Evolutionary conservation across 2,888 invertebrate species (phyloP).

Genomic region (Synanthedon formicaeformis): DNA sequence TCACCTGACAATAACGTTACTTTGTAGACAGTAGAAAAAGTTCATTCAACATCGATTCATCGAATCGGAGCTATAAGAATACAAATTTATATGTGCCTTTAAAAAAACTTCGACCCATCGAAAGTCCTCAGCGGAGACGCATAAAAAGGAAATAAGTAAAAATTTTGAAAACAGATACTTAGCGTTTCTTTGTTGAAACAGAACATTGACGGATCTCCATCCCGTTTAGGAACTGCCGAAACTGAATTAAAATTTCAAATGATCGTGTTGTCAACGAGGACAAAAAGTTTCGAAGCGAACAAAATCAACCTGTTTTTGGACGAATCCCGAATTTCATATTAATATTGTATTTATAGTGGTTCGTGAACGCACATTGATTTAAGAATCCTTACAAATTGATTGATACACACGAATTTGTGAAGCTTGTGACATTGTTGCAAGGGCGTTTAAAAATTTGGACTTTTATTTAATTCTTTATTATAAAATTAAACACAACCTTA

Average conservation of each 20-base stretch:
- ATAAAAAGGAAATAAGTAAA: neutral
- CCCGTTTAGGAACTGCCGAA: slow-evolving; percentile 53
- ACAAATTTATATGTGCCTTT: neutral
- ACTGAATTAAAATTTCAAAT: slow-evolving; percentile 63
- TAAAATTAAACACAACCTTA: no score
- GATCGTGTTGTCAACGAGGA: slow-evolving; percentile 40
- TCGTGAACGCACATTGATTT: no score
- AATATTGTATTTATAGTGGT: neutral
- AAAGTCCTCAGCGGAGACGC: neutral
- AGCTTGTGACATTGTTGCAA: no score
- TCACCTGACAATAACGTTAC: slow-evolving; percentile 58
- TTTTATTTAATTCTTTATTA: no score
- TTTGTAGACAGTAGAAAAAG: slow-evolving; percentile 39
- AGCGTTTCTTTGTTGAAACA: slow-evolving; percentile 18
- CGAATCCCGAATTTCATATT: neutral
- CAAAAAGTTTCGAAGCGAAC: slow-evolving; percentile 20
- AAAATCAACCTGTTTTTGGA: slow-evolving; percentile 39
- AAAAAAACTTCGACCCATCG: neutral
- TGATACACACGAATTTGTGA: no score
- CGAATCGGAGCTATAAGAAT: slow-evolving; percentile 22
- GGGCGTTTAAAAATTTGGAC: no score
- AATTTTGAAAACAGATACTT: neutral
- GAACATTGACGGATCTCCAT: slow-evolving; percentile 57
- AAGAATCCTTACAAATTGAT: no score
- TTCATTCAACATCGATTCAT: slow-evolving; percentile 51